Conservation (phyloP, 2,113 vertebrate genomes). For the Psophia crepitans region DNA sequence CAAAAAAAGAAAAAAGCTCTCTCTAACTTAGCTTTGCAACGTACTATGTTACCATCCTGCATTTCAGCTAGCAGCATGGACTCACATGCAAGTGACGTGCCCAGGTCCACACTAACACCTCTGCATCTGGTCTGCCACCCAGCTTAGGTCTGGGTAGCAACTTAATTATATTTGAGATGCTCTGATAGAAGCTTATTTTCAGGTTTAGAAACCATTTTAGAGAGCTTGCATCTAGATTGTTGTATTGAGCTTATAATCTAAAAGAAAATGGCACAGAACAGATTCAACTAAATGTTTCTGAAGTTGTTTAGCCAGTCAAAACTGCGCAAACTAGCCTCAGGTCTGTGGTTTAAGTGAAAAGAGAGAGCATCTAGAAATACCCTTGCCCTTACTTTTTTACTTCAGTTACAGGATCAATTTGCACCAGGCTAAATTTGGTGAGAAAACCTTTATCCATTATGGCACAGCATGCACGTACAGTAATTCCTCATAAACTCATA, state of each 20-base stretch:
- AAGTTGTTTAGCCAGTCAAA: background rate
- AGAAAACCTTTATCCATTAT: background rate
- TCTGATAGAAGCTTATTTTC: background rate
- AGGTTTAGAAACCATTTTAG: background rate
- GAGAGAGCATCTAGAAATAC: background rate
- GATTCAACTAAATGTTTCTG: background rate
- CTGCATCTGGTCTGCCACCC: background rate
- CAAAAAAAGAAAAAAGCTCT: no score
- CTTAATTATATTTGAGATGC: background rate
- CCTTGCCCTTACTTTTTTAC: background rate
- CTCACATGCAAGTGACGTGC: rapidly evolving
- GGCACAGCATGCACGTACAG: background rate
- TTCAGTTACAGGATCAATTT: background rate
- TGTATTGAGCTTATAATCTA: background rate
- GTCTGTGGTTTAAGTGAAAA: background rate
- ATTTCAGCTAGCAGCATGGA: background rate
- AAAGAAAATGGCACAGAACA: background rate
- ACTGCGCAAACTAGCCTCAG: background rate
- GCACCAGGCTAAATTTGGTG: background rate
- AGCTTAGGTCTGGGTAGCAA: background rate
- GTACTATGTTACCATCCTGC: rapidly evolving
- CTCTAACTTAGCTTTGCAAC: background rate
- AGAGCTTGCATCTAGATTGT: background rate
- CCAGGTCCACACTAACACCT: background rate
- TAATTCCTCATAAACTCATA: background rate